Conservation (phyloP, 2,113 vertebrate genomes). For the Azemiops feae region DNA sequence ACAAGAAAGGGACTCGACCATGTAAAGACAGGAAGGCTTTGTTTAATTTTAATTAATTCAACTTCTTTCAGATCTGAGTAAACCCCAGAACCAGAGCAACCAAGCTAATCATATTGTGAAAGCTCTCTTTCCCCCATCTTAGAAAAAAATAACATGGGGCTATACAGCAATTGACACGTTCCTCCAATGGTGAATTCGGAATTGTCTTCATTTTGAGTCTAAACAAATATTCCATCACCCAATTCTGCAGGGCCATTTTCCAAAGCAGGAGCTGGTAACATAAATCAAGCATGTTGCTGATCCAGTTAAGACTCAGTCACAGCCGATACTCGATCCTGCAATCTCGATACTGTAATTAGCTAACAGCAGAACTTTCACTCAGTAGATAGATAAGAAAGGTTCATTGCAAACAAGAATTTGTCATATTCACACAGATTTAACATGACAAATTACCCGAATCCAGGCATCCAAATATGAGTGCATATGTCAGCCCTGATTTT, state of each 20-base stretch:
- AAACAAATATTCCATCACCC: background rate
- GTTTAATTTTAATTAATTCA: conserved; percentile 65
- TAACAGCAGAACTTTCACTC: background rate
- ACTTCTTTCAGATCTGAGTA: conserved; percentile 67
- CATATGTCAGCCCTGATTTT: background rate
- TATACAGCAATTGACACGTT: conserved; percentile 11
- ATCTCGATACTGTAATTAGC: background rate
- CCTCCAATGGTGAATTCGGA: conserved; percentile 29
- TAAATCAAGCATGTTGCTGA: background rate
- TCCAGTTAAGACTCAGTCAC: conserved; percentile 4
- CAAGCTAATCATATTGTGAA: conserved; percentile 60
- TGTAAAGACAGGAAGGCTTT: conserved; percentile 36
- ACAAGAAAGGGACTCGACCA: conserved; percentile 31
- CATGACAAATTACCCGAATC: background rate
- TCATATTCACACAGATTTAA: background rate
- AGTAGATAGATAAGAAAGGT: background rate
- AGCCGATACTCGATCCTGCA: background rate
- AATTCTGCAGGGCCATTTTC: background rate
- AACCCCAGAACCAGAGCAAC: conserved; percentile 46
- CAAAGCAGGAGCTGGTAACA: background rate
- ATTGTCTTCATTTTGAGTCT: background rate
- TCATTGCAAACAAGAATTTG: background rate
- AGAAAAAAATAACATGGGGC: conserved; percentile 2
- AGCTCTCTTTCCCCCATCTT: conserved; percentile 42
- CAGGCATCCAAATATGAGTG: background rate